These are phyloP conservation scores for Torymus tubicola DNA, from an alignment of 2,888 invertebrate genomes.

Conservation along the genomic window DNA sequence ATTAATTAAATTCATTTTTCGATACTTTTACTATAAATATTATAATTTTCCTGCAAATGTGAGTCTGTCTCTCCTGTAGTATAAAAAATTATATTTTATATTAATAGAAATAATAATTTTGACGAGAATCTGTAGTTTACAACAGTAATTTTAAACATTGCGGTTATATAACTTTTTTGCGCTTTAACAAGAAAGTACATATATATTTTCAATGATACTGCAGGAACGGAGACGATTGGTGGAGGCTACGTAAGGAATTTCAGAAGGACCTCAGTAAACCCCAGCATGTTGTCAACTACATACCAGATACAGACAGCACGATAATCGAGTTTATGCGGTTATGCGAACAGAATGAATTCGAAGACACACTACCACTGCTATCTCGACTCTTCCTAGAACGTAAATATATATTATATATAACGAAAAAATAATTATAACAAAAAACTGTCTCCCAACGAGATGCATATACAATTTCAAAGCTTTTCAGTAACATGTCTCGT, in stretches of 20 bases:
- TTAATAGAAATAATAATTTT: background rate
- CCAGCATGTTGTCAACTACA: slow-evolving; percentile 82
- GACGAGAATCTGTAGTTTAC: too few relatives aligned
- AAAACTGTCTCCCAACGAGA: too few relatives aligned
- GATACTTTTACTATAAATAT: too few relatives aligned
- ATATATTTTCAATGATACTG: slow-evolving; percentile 55
- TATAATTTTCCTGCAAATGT: too few relatives aligned
- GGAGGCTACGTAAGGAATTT: slow-evolving; percentile 85
- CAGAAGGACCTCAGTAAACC: slow-evolving; percentile 89
- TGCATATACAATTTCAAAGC: too few relatives aligned
- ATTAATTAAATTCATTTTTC: too few relatives aligned
- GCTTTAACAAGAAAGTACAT: too few relatives aligned
- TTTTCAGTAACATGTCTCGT: slow-evolving; percentile 85
- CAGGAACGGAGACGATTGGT: slow-evolving; percentile 92
- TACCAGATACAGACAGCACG: slow-evolving; percentile 82
- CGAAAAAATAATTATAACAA: background rate
- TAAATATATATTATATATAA: slow-evolving; percentile 74
- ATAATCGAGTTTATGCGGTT: slow-evolving; percentile 82
- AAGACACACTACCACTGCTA: slow-evolving; percentile 84
- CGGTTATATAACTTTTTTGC: too few relatives aligned
- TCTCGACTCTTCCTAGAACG: slow-evolving; percentile 88
- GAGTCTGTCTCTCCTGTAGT: too few relatives aligned
- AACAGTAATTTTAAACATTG: too few relatives aligned
- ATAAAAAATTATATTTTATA: too few relatives aligned
- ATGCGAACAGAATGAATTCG: slow-evolving; percentile 73